These are phyloP conservation scores for Acanthisitta chloris DNA, from an alignment of 2,113 vertebrate genomes.

Conservation along the genomic window DNA sequence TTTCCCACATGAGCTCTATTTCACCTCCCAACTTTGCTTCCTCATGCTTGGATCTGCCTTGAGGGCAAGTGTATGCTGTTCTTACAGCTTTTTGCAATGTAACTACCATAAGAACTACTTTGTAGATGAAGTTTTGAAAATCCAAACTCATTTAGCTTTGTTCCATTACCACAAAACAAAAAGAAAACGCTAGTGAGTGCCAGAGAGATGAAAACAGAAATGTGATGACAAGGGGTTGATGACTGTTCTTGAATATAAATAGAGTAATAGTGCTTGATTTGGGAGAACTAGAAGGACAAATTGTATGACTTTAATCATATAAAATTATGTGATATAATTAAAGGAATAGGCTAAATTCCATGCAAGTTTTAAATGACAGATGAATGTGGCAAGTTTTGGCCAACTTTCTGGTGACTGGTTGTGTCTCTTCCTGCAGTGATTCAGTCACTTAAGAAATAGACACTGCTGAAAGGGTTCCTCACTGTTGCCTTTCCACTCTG, in stretches of 20 bases:
- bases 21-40: background rate
- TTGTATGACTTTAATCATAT: fast-evolving
- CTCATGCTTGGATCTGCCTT: background rate
- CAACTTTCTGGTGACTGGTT: background rate
- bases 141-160: background rate
- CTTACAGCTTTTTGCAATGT: background rate
- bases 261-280: background rate
- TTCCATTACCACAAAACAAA: background rate
- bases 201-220: background rate
- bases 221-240: background rate
- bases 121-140: background rate
- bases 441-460: background rate
- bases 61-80: background rate
- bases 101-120: background rate
- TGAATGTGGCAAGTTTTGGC: background rate
- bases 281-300: background rate
- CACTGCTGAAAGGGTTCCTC: background rate
- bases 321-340: background rate
- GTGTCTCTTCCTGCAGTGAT: background rate
- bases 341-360: background rate
- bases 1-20: background rate
- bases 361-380: background rate
- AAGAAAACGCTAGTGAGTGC: background rate
- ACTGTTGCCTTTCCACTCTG: background rate
- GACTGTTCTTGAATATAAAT: background rate